Percentiles rank a stretch among this genome's conserved stretches.
Conservation (phyloP, 2,888 invertebrate genomes). For the Mycalesis mineus region DNA sequence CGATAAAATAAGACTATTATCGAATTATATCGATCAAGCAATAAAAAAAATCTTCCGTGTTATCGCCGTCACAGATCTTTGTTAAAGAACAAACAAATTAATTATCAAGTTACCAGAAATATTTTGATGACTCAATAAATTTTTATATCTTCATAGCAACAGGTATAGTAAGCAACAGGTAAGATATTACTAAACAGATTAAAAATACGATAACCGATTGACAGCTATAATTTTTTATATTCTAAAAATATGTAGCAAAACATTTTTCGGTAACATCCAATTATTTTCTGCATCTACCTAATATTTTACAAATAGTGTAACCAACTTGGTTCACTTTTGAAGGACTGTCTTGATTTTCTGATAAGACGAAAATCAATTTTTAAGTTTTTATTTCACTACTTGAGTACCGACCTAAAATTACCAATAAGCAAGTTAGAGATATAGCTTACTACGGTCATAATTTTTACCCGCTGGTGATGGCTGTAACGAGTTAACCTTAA, state of each 20-base stretch:
- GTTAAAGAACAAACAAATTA: conserved; percentile 3
- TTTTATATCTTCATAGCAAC: conserved; percentile 25
- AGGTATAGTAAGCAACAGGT: conserved; percentile 11
- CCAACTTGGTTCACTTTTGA: not conserved
- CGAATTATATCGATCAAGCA: too few species aligned
- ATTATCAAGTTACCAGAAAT: conserved; percentile 27
- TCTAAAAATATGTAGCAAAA: not conserved
- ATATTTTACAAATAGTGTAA: not conserved
- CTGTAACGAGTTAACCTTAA: too few species aligned
- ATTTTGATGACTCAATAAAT: conserved; percentile 26
- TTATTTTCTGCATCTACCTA: not conserved
- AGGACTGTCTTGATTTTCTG: not conserved
- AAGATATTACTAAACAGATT: conserved; percentile 12
- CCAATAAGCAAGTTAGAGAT: too few species aligned
- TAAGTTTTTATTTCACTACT: too few species aligned
- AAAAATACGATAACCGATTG: conserved; percentile 17
- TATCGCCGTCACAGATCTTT: conserved; percentile 1
- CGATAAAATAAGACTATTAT: too few species aligned
- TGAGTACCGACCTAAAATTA: too few species aligned
- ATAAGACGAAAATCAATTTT: too few species aligned
- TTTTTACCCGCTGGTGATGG: too few species aligned
- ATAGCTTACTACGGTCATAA: too few species aligned
- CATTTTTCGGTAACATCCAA: not conserved
- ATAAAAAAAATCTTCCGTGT: not conserved
- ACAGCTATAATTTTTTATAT: not conserved